A percentile compares a stretch with the other conserved stretches of the same genome.
phyloP scores from a whole-genome alignment of 1,140 invertebrate species.

The Euschistus heros region DNA sequence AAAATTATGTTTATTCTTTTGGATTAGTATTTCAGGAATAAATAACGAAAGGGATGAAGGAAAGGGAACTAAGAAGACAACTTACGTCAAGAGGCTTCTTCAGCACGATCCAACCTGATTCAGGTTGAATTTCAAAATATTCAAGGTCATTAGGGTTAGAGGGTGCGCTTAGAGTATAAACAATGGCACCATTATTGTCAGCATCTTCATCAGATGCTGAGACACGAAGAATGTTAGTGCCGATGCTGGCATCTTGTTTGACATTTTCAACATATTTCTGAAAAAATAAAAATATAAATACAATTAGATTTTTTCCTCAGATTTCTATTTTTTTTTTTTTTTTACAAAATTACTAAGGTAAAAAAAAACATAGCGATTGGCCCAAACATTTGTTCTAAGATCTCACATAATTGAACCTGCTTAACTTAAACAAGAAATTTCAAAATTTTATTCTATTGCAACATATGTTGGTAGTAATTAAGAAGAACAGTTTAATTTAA shows the following conservation, averaged over 20 bases:
- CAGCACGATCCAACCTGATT: slow-evolving; percentile 90
- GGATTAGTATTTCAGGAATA: too few species aligned
- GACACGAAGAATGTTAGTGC: slow-evolving; percentile 84
- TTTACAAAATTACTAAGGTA: too few species aligned
- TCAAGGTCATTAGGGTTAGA: slow-evolving; percentile 76
- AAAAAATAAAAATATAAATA: slow-evolving; percentile 30
- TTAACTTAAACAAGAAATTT: too few species aligned
- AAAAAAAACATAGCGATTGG: too few species aligned
- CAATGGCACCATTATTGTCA: slow-evolving; percentile 88
- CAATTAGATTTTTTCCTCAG: too few species aligned
- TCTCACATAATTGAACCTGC: too few species aligned
- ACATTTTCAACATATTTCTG: slow-evolving; percentile 95
- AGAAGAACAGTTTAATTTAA: too few species aligned
- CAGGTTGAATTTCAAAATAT: slow-evolving; percentile 90
- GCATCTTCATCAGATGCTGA: slow-evolving; percentile 92
- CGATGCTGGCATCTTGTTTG: slow-evolving; percentile 91
- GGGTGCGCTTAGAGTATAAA: slow-evolving; percentile 78
- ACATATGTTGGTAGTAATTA: too few species aligned
- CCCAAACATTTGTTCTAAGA: too few species aligned
- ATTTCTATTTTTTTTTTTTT: too few species aligned
- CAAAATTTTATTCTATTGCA: too few species aligned
- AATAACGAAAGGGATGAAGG: slow-evolving; percentile 6
- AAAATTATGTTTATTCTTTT: too few species aligned
- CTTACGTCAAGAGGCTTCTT: slow-evolving; percentile 92
- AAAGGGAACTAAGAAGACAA: slow-evolving; percentile 36